phyloP scores from a whole-genome alignment of 2,888 invertebrate genomes.

The Aspidiotus destructor region DNA sequence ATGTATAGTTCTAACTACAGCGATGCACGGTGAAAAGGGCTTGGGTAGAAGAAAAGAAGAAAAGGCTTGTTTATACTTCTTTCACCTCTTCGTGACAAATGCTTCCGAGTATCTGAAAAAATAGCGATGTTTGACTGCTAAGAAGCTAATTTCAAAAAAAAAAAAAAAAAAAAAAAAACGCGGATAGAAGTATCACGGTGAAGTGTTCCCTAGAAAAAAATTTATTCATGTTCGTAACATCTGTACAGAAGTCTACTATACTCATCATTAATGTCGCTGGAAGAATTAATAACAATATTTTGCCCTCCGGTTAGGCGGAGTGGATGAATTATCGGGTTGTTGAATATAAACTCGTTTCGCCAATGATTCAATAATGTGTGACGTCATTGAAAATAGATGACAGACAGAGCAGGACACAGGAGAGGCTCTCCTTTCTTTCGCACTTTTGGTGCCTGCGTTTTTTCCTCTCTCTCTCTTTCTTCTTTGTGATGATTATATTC shows the following conservation, averaged over 20 bases:
- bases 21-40: too few relatives aligned
- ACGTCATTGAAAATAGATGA: conserved; percentile 11
- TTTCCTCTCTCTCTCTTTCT: too few relatives aligned
- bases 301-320: neutral
- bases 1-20: too few relatives aligned
- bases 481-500: too few relatives aligned
- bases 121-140: conserved; percentile 18
- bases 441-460: neutral
- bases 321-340: neutral
- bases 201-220: neutral
- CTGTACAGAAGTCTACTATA: neutral
- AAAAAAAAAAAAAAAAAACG: too few relatives aligned
- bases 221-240: too few relatives aligned
- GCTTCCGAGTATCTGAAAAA: conserved; percentile 3
- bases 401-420: neutral
- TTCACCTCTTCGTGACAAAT: too few relatives aligned
- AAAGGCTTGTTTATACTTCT: neutral
- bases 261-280: neutral
- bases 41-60: neutral
- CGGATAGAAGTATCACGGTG: conserved; percentile 11
- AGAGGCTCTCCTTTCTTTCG: conserved; percentile 7
- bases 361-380: conserved; percentile 21
- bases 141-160: neutral
- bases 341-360: too few relatives aligned
- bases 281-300: neutral